Evolutionary conservation across 1,140 invertebrate genomes (phyloP), one percentile per base, ranked within the genome.

Genomic region (Bombus confusus): DNA sequence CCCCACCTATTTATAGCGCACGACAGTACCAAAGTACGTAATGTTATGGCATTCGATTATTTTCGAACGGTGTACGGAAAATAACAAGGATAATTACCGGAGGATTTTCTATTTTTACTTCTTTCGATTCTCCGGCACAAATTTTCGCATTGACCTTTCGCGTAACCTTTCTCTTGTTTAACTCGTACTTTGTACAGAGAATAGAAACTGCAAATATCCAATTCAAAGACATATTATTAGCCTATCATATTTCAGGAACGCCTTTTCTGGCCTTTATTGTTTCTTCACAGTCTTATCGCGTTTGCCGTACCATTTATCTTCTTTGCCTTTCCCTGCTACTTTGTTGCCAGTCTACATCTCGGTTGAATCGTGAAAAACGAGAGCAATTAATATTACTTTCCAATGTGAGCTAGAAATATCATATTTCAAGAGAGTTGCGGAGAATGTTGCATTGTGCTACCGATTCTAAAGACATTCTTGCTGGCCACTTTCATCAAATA

Each of bases 241-340:
- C 52, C 78, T 85, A 85, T 85, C 68, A 43, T 37, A 62, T 80
- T 80, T 85, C 83, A 62, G 47, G 34, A 64, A 37, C 57, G 64
- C 75, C 52, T 84, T 43, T 34, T 22, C 34, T 47, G 57, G 80
- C 77, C 77, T 85, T 80, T 80, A 57, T 79, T 84, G 52, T 84
- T 72, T 80, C 31, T 72, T 62, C 83, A 43, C 52, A 25, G 15
- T 57, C 12, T 72, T 80, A 80, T 80, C 77, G 12, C 28, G 18
- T 22, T 72, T 39, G 13, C 41, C 28, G 15, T 66, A 73, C 62
- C 77, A 41, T 80, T 62, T 80, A 80, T 80, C 57, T 64, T 71
- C 13, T 41, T 39, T n/a, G 28, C 28, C 47, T 62, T 85, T 64
- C 57, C 9, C 13, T 34, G 76, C 52, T n/a, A 79, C 47, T 59